Evolutionary conservation across 1,140 invertebrate species (phyloP), one percentile per base, ranked within the genome.

Genomic region (Tribolium madens): DNA sequence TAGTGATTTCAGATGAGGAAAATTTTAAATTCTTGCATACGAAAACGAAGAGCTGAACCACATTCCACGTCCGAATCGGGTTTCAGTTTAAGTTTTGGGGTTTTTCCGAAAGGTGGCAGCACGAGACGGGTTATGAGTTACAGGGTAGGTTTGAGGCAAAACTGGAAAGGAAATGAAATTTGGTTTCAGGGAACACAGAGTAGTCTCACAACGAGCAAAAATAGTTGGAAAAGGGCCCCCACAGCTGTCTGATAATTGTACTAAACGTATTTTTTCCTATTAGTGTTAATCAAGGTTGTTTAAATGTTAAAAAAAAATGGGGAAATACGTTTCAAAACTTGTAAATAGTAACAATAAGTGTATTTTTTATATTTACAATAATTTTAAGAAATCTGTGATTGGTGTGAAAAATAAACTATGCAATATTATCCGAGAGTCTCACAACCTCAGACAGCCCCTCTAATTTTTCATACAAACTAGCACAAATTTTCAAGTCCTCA

Each of bases 381-480:
- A 64, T 64, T 42, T 64, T 64, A 33, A 64, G 26, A 33, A 33
- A 64, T 64, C 57, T 64, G 57, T 64, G 57, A 64, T 64, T 14
- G n/a, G 31, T 64, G 57, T 64, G n/a, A 21, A 64, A 64, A 31
- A 72, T 42, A 72, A 72, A 31, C 83, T 71, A 86, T n/a, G 81
- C 84, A 76, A 90, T 85, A 83, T 91, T 91, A 79, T 89, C 87
- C 78, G 85, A 86, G 21, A 90, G 69, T 79, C 84, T 84, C 47
- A 86, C 81, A 53, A 91, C 83, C 80, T 89, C 89, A 33, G 85
- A 83, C 17, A 88, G 17, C 7, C 75, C 83, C 70, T 85, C 81
- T 33, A 91, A 48, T 83, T 85, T 88, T 5, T 85, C 78, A 60
- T 83, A 85, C 7, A 90, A 78, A 53, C 81, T 85, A 9, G 81